These are phyloP conservation scores for Tenthredo scrophulariae DNA, from an alignment of 2,888 invertebrate genomes.

Conservation along the genomic window DNA sequence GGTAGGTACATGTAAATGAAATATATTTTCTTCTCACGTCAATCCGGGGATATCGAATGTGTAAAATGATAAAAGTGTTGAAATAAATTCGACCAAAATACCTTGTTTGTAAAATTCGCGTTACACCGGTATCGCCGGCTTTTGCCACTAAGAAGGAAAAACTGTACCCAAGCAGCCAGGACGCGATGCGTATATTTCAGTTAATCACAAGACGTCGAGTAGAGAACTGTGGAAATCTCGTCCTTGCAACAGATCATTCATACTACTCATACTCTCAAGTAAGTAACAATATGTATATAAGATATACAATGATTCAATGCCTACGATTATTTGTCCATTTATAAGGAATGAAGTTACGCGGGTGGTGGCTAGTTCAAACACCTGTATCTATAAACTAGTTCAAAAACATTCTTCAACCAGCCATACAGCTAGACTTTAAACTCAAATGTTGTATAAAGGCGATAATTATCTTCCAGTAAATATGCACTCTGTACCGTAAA, in stretches of 20 bases:
- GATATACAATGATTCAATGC: neutral
- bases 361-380: neutral
- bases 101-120: neutral
- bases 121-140: neutral
- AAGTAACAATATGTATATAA: neutral
- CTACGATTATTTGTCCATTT: neutral
- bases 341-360: neutral
- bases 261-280: neutral
- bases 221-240: slow-evolving; percentile 4
- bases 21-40: neutral
- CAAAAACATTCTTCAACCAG: neutral
- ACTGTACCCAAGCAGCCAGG: neutral
- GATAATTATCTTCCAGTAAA: no score
- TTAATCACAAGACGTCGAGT: slow-evolving; percentile 9
- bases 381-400: neutral
- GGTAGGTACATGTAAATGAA: neutral
- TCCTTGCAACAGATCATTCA: neutral
- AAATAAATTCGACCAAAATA: neutral
- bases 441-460: no score
- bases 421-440: neutral
- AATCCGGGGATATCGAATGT: neutral
- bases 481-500: no score
- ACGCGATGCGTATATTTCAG: slow-evolving; percentile 7
- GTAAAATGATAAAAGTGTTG: neutral
- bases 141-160: neutral